These are phyloP conservation scores for Echeneis naucrates DNA, from an alignment of 2,797 vertebrate genomes.

Conservation along the genomic window DNA sequence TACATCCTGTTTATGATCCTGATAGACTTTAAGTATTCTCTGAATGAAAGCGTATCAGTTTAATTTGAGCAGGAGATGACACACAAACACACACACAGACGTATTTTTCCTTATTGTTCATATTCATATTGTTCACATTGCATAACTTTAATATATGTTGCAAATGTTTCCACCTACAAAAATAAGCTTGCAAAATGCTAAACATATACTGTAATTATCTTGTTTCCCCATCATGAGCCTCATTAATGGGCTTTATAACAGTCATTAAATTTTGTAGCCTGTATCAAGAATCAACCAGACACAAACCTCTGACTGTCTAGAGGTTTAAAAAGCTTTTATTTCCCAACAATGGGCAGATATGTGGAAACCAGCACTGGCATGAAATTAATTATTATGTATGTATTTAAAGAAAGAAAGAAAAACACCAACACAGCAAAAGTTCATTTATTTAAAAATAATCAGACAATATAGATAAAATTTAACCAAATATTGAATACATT, in stretches of 20 bases:
- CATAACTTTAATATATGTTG: constrained; percentile 30
- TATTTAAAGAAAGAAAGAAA: too few species aligned
- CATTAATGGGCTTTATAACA: constrained; percentile 21
- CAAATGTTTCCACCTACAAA: constrained; percentile 36
- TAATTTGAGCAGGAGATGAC: constrained; percentile 19
- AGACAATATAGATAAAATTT: too few species aligned
- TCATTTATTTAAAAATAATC: too few species aligned
- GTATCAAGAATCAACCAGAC: constrained; percentile 12
- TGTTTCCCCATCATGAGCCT: constrained; percentile 47
- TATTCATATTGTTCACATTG: too few species aligned
- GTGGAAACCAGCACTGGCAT: neutral
- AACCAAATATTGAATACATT: too few species aligned
- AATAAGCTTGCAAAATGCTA: constrained; percentile 56
- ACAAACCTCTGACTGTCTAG: too few species aligned
- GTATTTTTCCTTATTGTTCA: too few species aligned
- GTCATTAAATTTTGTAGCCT: constrained; percentile 21
- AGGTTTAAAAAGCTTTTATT: constrained; percentile 12
- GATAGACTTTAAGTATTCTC: constrained; percentile 1
- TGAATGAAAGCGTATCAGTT: constrained; percentile 12
- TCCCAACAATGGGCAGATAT: neutral
- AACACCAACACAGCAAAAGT: too few species aligned
- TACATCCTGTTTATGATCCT: constrained; percentile 50
- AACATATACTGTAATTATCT: constrained; percentile 52
- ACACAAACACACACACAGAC: neutral
- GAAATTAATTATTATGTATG: neutral